These are phyloP conservation scores for Montipora efflorescens DNA, from an alignment of 64 coral and sea anemone species.

Conservation along the genomic window DNA sequence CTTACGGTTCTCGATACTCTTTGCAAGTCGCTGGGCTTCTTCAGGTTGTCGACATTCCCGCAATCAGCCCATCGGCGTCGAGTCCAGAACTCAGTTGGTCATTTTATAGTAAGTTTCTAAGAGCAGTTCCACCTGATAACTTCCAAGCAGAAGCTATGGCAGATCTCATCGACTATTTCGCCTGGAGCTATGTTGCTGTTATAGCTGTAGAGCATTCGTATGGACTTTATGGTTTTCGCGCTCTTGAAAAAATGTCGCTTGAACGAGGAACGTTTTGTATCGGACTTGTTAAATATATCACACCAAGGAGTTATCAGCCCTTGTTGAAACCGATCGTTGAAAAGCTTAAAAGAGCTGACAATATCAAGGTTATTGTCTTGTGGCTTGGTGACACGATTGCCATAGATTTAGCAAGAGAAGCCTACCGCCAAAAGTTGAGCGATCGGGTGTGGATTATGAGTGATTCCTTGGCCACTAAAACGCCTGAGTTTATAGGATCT, in stretches of 20 bases:
- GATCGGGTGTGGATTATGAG: constrained; percentile 63
- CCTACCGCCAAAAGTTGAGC: constrained; percentile 11
- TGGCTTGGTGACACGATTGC: constrained; percentile 69
- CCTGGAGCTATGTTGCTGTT: constrained; percentile 70
- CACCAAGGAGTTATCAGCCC: constrained; percentile 12
- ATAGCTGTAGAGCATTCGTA: constrained; percentile 80
- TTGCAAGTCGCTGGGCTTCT: constrained; percentile 72
- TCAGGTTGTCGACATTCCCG: constrained; percentile 69
- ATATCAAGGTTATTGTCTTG: constrained; percentile 73
- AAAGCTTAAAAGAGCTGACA: constrained; percentile 38
- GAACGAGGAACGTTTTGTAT: constrained; percentile 68
- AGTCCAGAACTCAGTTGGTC: constrained; percentile 71
- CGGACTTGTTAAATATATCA: constrained; percentile 58
- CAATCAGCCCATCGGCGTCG: constrained; percentile 74
- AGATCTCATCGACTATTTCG: constrained; percentile 69
- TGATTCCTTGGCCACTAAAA: constrained; percentile 72
- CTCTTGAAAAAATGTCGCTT: constrained; percentile 63
- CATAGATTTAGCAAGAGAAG: constrained; percentile 51
- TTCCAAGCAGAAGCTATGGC: constrained; percentile 84
- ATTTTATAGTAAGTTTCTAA: constrained; percentile 60
- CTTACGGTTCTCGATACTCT: constrained; percentile 55
- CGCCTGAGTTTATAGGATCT: constrained; percentile 60
- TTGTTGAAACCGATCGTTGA: constrained; percentile 25
- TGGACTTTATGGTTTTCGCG: constrained; percentile 59
- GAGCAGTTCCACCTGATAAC: constrained; percentile 65